These are phyloP conservation scores for Pogoniulus pusillus DNA, from an alignment of 2,797 vertebrate species.

Conservation along the genomic window DNA sequence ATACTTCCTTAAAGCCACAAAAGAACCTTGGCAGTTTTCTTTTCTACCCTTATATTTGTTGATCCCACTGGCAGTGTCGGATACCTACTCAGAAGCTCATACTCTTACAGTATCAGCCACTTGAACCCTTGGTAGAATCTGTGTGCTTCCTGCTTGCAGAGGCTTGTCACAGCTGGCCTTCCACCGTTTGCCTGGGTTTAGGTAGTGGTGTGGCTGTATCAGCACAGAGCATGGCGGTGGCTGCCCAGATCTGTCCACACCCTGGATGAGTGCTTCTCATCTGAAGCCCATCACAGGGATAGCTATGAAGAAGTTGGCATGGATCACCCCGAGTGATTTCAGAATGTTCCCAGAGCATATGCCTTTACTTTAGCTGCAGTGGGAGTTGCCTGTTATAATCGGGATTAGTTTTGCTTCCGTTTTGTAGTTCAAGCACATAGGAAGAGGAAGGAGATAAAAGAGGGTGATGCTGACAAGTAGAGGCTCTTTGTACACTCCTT, in stretches of 20 bases:
- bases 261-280: neutral
- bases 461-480: neutral
- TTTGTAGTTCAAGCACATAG: neutral
- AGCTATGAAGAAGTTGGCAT: neutral
- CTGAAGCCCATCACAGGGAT: rapidly evolving
- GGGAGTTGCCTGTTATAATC: neutral
- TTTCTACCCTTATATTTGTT: neutral
- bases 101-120: neutral
- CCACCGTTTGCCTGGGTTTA: neutral
- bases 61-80: neutral
- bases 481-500: neutral
- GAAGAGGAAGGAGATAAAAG: neutral
- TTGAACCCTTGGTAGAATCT: neutral
- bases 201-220: neutral
- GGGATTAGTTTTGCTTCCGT: neutral
- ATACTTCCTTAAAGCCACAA: neutral
- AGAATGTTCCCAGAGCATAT: neutral
- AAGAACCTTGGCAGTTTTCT: neutral
- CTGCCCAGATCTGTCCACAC: neutral
- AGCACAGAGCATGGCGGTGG: neutral
- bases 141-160: neutral
- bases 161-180: neutral
- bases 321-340: neutral
- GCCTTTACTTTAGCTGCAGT: neutral
- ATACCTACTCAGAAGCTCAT: neutral